These are phyloP conservation scores for Hirundo rustica DNA, from an alignment of 2,797 vertebrate genomes.

Conservation along the genomic window DNA sequence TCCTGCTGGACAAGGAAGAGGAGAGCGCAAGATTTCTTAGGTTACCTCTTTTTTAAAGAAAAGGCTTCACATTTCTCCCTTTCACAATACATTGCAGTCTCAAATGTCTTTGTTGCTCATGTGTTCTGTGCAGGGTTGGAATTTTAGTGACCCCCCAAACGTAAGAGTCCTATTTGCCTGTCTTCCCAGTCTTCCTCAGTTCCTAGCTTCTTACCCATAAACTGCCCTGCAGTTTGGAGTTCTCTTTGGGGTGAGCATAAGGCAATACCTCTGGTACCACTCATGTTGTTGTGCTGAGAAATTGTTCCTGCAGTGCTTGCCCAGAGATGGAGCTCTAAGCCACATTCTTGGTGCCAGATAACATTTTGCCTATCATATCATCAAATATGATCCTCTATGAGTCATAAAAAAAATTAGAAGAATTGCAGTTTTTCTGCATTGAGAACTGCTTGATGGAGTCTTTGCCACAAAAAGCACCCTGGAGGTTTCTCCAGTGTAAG, in stretches of 20 bases:
- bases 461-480: background rate
- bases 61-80: background rate
- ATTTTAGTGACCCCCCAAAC: background rate
- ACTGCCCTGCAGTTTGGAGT: background rate
- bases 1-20: background rate
- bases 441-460: background rate
- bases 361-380: background rate
- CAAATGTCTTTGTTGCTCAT: background rate
- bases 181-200: background rate
- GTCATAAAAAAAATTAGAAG: background rate
- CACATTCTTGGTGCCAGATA: background rate
- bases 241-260: background rate
- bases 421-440: background rate
- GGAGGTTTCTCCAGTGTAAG: background rate
- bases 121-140: background rate
- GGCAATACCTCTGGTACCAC: background rate
- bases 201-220: background rate
- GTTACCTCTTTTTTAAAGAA: background rate
- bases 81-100: background rate
- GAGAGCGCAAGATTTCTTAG: background rate
- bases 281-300: background rate
- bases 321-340: background rate
- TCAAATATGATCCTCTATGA: background rate
- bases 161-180: background rate
- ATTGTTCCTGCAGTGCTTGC: background rate